A percentile compares a stretch with the other conserved stretches of the same genome.
Evolutionary conservation across 2,797 vertebrate genomes (phyloP).

Genomic region (Eupleurogrammus muticus): DNA sequence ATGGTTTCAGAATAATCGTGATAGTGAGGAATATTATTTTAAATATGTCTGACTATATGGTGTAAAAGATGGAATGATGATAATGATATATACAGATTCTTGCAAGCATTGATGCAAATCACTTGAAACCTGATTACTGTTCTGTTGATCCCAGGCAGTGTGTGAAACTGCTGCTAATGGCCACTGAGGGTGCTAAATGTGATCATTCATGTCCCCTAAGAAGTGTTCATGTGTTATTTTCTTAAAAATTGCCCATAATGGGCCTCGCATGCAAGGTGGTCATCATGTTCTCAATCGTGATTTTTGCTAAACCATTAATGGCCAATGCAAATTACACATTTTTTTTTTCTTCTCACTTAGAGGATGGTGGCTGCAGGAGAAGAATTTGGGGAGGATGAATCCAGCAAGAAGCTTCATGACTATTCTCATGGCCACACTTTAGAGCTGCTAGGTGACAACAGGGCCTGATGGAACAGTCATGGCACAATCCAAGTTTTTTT

Average conservation of each 20-base stretch:
- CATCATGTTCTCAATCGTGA: neutral
- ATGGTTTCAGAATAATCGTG: neutral
- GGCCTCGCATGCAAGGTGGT: neutral
- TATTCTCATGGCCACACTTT: neutral
- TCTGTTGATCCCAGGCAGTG: neutral
- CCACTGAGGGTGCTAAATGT: neutral
- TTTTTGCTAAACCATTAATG: neutral
- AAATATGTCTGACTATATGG: too few relatives aligned
- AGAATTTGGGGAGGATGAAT: neutral
- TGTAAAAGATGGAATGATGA: too few relatives aligned
- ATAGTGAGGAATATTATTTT: neutral
- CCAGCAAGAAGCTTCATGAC: neutral
- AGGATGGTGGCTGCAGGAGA: neutral
- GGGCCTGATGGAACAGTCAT: neutral
- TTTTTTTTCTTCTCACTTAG: neutral
- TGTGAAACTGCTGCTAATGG: neutral
- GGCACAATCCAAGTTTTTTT: neutral
- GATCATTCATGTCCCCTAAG: neutral
- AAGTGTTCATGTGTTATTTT: neutral
- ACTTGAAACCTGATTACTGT: too few relatives aligned
- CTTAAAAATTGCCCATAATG: neutral
- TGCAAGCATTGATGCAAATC: too few relatives aligned
- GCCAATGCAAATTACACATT: too few relatives aligned
- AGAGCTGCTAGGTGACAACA: neutral
- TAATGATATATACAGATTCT: too few relatives aligned